Evolutionary conservation across 92 coral and sea anemone genomes (phyloP), one percentile per base, ranked within the genome.

Genomic region (Phenganax marumi): DNA sequence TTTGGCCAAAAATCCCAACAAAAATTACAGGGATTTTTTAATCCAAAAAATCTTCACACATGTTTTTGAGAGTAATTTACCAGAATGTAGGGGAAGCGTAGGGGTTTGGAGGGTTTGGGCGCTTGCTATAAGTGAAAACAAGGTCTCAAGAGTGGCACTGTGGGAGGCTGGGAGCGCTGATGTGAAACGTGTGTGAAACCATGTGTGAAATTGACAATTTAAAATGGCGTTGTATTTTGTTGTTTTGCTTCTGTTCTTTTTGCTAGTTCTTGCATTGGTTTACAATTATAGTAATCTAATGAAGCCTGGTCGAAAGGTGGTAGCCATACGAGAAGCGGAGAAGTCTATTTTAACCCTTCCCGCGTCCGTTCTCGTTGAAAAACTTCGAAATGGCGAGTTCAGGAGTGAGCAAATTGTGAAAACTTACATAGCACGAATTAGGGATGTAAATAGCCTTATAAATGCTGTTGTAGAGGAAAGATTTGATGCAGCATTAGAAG

Each of bases 381-480:
- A 89, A 78, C 90, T 94, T 24, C 91, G 93, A 56, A 86, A 78
- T 65, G 82, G 88, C 33, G 98, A 94, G 63, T 75, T 90, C 33
- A 91, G 89, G 58, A 91, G 89, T 43, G 91, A 92, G 63, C 94
- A 91, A 25, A 82, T 92, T 17, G 58, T 90, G 77, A 65, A 85
- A 39, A 87, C 91, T 21, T 92, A 90, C 75, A 90, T 90, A 47
- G 94, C 90, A 33, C 84, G 98, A 85, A 91, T 94, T 68, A 77
- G 90, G 86, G 80, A 73, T 26, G 88, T 94, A 6, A 94, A 94
- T 60, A 68, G 63, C 51, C 68, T 82, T 60, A 89, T 94, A 61
- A 94, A 94, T 66, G 98, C 97, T 6, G 92, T 92, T 26, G 98
- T 89, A 39, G 86, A 86, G 50, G 93, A 94, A 47, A 87, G 98